Conservation (phyloP, 2,113 vertebrate species). For the Ranitomeya variabilis region DNA sequence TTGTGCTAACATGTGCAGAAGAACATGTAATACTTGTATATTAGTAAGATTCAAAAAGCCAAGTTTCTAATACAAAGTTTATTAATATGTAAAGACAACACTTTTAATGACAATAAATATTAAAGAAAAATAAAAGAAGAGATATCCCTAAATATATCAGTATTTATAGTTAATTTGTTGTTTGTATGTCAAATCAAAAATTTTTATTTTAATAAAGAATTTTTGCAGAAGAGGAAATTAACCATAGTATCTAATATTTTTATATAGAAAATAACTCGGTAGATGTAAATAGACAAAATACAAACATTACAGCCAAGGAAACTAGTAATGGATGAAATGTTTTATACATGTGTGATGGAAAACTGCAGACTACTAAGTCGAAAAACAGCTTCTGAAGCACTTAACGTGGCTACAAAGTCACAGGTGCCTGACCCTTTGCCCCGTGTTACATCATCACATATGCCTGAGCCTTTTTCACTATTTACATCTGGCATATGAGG, state of each 20-base stretch:
- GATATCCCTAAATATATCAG: no score
- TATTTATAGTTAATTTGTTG: not conserved
- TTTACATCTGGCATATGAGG: slow-evolving; percentile 67
- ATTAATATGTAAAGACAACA: no score
- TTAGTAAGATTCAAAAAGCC: no score
- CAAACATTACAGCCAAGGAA: slow-evolving; percentile 66
- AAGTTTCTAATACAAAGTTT: no score
- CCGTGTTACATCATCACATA: slow-evolving; percentile 67
- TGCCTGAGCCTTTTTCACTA: slow-evolving; percentile 70
- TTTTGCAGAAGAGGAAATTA: not conserved
- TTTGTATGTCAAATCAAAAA: not conserved
- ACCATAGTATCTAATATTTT: not conserved
- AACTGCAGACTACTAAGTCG: slow-evolving; percentile 73
- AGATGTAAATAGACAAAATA: slow-evolving; percentile 45
- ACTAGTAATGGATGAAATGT: slow-evolving; percentile 73
- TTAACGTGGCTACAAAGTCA: slow-evolving; percentile 71
- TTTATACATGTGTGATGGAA: slow-evolving; percentile 81
- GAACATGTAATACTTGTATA: no score
- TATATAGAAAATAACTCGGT: not conserved
- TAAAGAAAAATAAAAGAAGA: no score
- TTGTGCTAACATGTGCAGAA: no score
- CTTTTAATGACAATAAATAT: no score
- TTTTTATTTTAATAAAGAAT: not conserved
- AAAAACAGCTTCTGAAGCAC: slow-evolving; percentile 78
- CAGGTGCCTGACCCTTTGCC: slow-evolving; percentile 74